These are phyloP conservation scores for Pegea sp. DNA, from an alignment of 23 tunicate species.

Conservation along the genomic window DNA sequence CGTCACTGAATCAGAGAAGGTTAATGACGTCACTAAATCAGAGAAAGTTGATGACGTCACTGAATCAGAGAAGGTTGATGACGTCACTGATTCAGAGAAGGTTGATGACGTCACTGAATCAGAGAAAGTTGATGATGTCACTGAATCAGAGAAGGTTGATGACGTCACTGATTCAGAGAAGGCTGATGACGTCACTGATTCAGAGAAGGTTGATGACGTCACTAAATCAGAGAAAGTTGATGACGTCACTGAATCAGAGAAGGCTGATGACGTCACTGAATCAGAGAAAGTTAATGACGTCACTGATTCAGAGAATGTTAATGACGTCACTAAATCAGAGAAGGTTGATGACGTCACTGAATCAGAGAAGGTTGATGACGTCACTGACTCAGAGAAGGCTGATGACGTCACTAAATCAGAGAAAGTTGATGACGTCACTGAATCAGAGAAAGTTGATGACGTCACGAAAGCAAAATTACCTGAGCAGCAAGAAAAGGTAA, in stretches of 20 bases:
- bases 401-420: too few relatives aligned
- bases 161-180: too few relatives aligned
- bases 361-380: slow-evolving; percentile 1
- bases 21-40: not conserved
- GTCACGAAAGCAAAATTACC: not conserved
- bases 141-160: slow-evolving; percentile 4
- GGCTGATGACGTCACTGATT: too few relatives aligned
- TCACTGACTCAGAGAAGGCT: not conserved
- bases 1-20: not conserved
- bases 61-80: not conserved
- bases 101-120: slow-evolving; percentile 1
- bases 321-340: not conserved
- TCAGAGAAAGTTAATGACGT: not conserved
- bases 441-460: not conserved
- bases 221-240: slow-evolving; percentile 1
- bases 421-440: too few relatives aligned
- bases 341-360: not conserved
- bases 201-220: not conserved
- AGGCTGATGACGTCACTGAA: not conserved
- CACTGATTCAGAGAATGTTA: not conserved
- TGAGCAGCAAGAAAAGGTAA: not conserved
- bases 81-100: slow-evolving; percentile 1
- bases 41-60: too few relatives aligned
- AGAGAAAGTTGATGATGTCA: slow-evolving; percentile 1
- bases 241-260: not conserved